Percentiles rank a stretch among this genome's conserved stretches.
phyloP scores from a whole-genome alignment of 1,140 invertebrate genomes.

The Nomia melanderi region DNA sequence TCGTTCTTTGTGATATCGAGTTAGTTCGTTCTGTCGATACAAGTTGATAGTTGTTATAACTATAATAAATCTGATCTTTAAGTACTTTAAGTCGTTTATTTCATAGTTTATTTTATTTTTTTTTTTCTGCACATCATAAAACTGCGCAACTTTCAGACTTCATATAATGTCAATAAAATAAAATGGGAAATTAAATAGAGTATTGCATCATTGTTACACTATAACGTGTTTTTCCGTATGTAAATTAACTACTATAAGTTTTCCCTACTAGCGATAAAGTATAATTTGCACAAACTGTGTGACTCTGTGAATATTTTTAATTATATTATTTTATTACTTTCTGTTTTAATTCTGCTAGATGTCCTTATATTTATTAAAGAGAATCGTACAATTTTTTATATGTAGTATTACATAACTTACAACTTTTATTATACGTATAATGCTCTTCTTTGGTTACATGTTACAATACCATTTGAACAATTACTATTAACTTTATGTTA shows the following conservation, averaged over 20 bases:
- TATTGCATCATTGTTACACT: not conserved
- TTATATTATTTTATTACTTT: constrained; percentile 28
- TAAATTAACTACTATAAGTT: constrained; percentile 1
- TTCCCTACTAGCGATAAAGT: not conserved
- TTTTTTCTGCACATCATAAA: not conserved
- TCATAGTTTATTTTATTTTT: constrained; percentile 22
- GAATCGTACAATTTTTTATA: not conserved
- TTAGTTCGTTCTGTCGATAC: not conserved
- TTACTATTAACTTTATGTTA: not conserved
- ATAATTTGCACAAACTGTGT: not conserved
- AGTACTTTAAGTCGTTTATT: constrained; percentile 21
- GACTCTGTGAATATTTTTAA: constrained; percentile 11
- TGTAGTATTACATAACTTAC: constrained; percentile 37
- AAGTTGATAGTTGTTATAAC: constrained; percentile 47
- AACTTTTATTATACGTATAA: constrained; percentile 31
- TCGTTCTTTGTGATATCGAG: not conserved
- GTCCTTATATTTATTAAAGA: constrained; percentile 13
- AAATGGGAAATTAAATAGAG: constrained; percentile 15
- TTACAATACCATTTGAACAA: constrained; percentile 23
- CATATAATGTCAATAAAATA: constrained; percentile 16
- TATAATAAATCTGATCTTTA: constrained; percentile 56
- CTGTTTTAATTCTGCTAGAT: constrained; percentile 11
- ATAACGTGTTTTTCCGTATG: not conserved
- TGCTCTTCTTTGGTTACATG: constrained; percentile 33
- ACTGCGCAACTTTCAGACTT: not conserved